Evolutionary conservation across 2,113 vertebrate genomes (phyloP), one percentile per base, ranked within the genome.

Genomic region (Ceyx melanurus): DNA sequence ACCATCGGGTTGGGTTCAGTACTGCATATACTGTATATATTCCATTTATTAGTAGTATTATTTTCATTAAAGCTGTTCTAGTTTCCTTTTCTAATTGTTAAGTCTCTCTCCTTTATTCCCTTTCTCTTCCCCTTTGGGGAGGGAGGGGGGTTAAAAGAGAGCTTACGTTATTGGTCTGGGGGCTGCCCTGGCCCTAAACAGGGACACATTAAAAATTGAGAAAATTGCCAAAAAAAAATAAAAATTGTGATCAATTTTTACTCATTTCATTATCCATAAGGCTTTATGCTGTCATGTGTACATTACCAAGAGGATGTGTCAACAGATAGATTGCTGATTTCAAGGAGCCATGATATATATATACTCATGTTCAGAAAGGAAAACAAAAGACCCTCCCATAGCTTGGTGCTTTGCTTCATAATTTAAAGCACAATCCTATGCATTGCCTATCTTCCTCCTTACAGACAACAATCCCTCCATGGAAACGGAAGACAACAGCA

Each of bases 321-420:
- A n/a, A 7, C 35, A 45, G 7, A 2, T 33, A 56, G 51, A 21
- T 31, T 29, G 26, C 15, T 18, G 51, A 37, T 56, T 57, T 54
- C 28, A 51, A 46, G 42, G 62, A 50, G 11, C 7, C 6, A 1
- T 45, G 17, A 13, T 15, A 51, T 10, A 40, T 12, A 13, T 15
- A 51, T 10, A 40, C 15, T 31, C 21, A 4, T 12, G 13, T 37
- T 72, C 3, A 1, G 45, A 58, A 22, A 17, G 17, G 13, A 66
- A 53, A 40, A 56, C 3, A 0, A 25, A 50, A 68, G 12, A 29
- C 11, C 4, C 11, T 50, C 21, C 57, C 1, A 0, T 6, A 51
- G 15, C 43, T n/a, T 26, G 18, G 26, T 0, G 1, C 25, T 46
- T n/a, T 16, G 26, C 22, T 48, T 62, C 1, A 0, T 15, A 33